phyloP scores from a whole-genome alignment of 2,888 invertebrate species.

The Dinocampus coccinellae region DNA sequence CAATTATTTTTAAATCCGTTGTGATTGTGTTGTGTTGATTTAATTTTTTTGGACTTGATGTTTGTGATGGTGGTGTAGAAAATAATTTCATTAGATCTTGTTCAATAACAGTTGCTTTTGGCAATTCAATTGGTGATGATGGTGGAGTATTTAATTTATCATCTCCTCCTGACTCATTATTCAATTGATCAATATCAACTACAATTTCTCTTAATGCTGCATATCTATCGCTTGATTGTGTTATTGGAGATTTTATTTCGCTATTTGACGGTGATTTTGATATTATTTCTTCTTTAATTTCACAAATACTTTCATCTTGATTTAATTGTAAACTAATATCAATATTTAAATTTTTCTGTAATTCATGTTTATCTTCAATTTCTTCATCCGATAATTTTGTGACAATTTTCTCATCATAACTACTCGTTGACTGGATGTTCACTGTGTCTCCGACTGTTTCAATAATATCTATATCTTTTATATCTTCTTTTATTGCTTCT shows the following conservation, averaged over 20 bases:
- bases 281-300: conserved; percentile 45
- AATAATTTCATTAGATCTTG: conserved; percentile 62
- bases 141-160: conserved; percentile 41
- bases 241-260: conserved; percentile 70
- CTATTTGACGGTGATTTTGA: conserved; percentile 56
- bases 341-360: conserved; percentile 27
- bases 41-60: conserved; percentile 51
- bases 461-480: conserved; percentile 45
- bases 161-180: conserved; percentile 41
- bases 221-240: conserved; percentile 79
- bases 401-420: conserved; percentile 12
- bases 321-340: not conserved
- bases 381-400: conserved; percentile 28
- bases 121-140: conserved; percentile 38
- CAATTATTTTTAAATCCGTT: conserved; percentile 52
- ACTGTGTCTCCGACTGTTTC: conserved; percentile 31
- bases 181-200: conserved; percentile 55
- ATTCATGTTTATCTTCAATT: conserved; percentile 25
- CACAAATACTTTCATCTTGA: conserved; percentile 12
- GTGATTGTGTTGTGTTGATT: conserved; percentile 47
- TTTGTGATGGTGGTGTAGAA: conserved; percentile 51
- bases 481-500: conserved; percentile 4
- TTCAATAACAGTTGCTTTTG: conserved; percentile 50
- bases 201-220: conserved; percentile 86
- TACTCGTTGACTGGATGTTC: conserved; percentile 17